phyloP scores from a whole-genome alignment of 2,888 invertebrate species.

The Leptogaster cylindrica region DNA sequence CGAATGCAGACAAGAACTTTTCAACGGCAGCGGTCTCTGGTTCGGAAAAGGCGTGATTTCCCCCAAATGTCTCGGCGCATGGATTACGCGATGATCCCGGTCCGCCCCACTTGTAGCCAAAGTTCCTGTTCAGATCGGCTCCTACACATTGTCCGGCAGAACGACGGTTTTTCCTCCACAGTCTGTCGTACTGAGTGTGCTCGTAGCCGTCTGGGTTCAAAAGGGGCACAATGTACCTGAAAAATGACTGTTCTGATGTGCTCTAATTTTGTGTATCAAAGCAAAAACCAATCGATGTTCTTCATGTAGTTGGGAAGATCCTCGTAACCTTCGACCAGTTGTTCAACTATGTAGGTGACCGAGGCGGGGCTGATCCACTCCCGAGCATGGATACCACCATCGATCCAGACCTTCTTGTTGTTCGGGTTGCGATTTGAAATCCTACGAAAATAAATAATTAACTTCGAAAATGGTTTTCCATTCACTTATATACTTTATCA shows the following conservation, averaged over 20 bases:
- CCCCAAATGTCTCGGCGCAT: constrained; percentile 82
- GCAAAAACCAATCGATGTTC: constrained; percentile 79
- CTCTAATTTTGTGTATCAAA: background rate
- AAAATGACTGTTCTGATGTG: background rate
- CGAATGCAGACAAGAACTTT: constrained; percentile 63
- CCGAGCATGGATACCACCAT: constrained; percentile 83
- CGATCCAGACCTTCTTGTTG: constrained; percentile 74
- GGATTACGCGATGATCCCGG: constrained; percentile 83
- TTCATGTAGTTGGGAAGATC: constrained; percentile 71
- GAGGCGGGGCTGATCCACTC: constrained; percentile 89
- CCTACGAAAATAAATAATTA: constrained; percentile 54
- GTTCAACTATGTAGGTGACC: constrained; percentile 77
- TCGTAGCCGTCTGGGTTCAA: constrained; percentile 89
- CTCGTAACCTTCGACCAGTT: constrained; percentile 73
- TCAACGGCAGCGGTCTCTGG: constrained; percentile 78
- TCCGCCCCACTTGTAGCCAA: constrained; percentile 87
- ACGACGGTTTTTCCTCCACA: constrained; percentile 81
- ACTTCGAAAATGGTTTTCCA: background rate
- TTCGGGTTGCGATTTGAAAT: constrained; percentile 72
- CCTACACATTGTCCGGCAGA: constrained; percentile 72
- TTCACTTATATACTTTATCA: constrained; percentile 61
- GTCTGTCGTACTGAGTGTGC: constrained; percentile 78
- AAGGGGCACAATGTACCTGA: constrained; percentile 74
- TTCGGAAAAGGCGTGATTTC: constrained; percentile 82
- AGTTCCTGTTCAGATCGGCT: constrained; percentile 86